These are phyloP conservation scores for Cantharis rufa DNA, from an alignment of 2,888 invertebrate species.

Conservation along the genomic window DNA sequence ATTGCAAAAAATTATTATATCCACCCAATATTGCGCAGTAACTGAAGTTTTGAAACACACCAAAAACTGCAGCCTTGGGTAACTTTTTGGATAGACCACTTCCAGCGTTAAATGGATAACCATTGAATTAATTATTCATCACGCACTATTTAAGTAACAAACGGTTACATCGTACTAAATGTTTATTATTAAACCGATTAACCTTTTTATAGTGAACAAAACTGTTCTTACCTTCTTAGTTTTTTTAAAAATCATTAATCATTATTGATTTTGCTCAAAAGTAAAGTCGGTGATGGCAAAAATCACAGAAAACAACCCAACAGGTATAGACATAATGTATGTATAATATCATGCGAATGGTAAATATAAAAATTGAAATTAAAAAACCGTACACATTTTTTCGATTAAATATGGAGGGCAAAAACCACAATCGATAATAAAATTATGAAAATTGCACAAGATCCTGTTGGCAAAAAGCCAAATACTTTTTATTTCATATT, in stretches of 20 bases:
- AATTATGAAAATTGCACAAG: not conserved
- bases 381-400: not conserved
- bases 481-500: not conserved
- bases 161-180: not conserved
- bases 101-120: not conserved
- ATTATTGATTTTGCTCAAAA: no score
- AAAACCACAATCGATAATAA: not conserved
- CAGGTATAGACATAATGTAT: no score
- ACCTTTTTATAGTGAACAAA: not conserved
- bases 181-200: not conserved
- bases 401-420: not conserved
- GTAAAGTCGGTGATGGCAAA: no score
- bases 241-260: no score
- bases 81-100: not conserved
- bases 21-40: not conserved
- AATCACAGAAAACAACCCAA: no score
- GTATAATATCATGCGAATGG: no score
- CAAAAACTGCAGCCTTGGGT: not conserved
- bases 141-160: not conserved
- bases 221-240: no score
- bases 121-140: not conserved
- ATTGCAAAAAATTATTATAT: no score
- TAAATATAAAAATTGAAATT: not conserved
- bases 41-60: not conserved
- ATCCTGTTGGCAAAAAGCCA: not conserved